Evolutionary conservation across 2,888 invertebrate genomes (phyloP), one percentile per base, ranked within the genome.

Genomic region (Caenorhabditis sp.): DNA sequence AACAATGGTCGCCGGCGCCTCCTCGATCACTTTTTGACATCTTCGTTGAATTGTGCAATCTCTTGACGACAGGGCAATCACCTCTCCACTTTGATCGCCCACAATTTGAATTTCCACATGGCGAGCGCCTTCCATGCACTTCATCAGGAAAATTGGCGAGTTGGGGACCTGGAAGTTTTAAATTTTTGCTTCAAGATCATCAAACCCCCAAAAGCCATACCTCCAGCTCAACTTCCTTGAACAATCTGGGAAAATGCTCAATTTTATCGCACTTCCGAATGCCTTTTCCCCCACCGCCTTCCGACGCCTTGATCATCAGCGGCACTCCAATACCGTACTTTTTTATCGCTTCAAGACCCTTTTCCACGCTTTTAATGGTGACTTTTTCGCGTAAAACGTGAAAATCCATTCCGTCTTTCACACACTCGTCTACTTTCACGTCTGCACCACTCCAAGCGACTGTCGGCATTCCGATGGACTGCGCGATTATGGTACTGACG

Each of bases 21-120:
- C 99, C 92, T 99, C 99, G 69, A 99, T 98, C 92, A 99, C 99
- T 93, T 99, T 99, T 93, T 99, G 99, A 92, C 99, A 98, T 1
- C 99, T 94, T 26, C 98, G 94, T 92, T 99, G 99, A 87, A 99
- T 98, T 4, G 98, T 98, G 92, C 99, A 99, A 93, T 99, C 99
- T 70, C 99, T 95, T 0, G 98, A 98, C 92, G 98, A 99, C 55
- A 99, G 93, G 0, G 98, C 98, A 84, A 99, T 97, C 0, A 98
- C 98, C 92, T 98, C 97, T 65, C 97, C 98, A 92, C 97, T 98
- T 47, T 71, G 22, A 94, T 99, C 98, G 26, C 97, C 98, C 83
- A 99, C 92, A 0, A 99, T 94, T 92, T 99, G 99, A 0, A 99
- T 98, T 93, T 99, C 99, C 90, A 99, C 94, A 93, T 99, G 99